A percentile compares a stretch with the other conserved stretches of the same genome.
Evolutionary conservation across 1,140 invertebrate species (phyloP).

Genomic region (Anagrus nilaparvatae): DNA sequence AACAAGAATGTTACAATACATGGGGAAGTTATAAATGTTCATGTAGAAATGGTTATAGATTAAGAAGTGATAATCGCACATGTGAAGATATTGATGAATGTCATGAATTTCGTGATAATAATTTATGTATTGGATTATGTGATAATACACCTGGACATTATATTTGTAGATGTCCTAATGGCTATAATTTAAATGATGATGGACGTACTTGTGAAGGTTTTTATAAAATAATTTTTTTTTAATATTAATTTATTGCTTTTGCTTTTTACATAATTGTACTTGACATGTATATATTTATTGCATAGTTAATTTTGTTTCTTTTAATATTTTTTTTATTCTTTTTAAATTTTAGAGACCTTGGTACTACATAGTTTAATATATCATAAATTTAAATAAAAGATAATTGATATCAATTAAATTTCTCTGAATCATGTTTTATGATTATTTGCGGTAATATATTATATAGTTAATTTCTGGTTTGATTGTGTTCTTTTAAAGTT

Average conservation of each 20-base stretch:
- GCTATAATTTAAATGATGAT: conserved; percentile 65
- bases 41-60: conserved; percentile 61
- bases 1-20: conserved; percentile 75
- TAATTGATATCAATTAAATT: no score
- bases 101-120: conserved; percentile 53
- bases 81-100: conserved; percentile 87
- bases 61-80: conserved; percentile 64
- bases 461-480: no score
- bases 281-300: conserved; percentile 1
- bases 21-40: conserved; percentile 74
- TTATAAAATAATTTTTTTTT: no score
- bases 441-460: no score
- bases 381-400: background rate
- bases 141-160: conserved; percentile 82
- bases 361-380: background rate
- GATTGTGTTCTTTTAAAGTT: no score
- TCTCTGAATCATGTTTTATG: no score
- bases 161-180: conserved; percentile 73
- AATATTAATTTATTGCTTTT: background rate
- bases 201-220: conserved; percentile 64
- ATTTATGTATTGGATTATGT: conserved; percentile 75
- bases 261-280: background rate
- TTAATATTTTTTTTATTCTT: conserved; percentile 4
- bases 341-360: background rate
- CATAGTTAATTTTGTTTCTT: background rate